Evolutionary conservation across 2,888 invertebrate species (phyloP), one percentile per base, ranked within the genome.

Genomic region (Pachymerium ferrugineum): DNA sequence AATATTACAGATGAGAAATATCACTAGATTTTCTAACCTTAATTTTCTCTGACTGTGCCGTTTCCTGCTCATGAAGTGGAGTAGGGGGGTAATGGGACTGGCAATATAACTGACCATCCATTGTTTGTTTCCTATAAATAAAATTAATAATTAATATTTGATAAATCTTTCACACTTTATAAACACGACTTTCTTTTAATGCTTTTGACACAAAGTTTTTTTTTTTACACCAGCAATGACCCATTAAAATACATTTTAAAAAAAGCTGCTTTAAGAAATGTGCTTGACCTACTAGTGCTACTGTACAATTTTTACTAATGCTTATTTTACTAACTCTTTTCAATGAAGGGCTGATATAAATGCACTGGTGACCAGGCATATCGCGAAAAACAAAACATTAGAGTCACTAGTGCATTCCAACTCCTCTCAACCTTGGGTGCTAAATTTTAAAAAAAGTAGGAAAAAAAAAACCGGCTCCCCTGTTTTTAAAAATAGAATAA

Each of bases 31-130:
- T 54, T 25, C 54, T 70, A 30, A 76, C 76, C 74, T 76, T 75
- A 16, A 33, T 54, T 74, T 74, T 73, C 29, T 75, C 75, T 67
- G 47, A 74, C 29, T 33, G 67, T 35, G 62, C 54, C 22, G 74
- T 54, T 19, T 71, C 74, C 28, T 70, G 28, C 30, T 73, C 73
- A 22, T 73, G 73, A 16, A 33, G 73, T 30, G 73, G 67, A 12
- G 67, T 73, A 29, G 72, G 70, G 19, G 75, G 74, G 10, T 72
- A 70, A 73, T 76, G 73, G 12, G 76, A 74, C 54, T 74, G 76
- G 70, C 76, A 75, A 42, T 72, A 76, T 69, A 76, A 72, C 42
- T 76, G 76, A 72, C 74, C 76, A 19, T 76, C 76, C 76, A 76
- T 76, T 22, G 74, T 75, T 72, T 75, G 76, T 62, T 76, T 75